Evolutionary conservation across 1,140 invertebrate genomes (phyloP), one percentile per base, ranked within the genome.

Genomic region (Neelides sp.): DNA sequence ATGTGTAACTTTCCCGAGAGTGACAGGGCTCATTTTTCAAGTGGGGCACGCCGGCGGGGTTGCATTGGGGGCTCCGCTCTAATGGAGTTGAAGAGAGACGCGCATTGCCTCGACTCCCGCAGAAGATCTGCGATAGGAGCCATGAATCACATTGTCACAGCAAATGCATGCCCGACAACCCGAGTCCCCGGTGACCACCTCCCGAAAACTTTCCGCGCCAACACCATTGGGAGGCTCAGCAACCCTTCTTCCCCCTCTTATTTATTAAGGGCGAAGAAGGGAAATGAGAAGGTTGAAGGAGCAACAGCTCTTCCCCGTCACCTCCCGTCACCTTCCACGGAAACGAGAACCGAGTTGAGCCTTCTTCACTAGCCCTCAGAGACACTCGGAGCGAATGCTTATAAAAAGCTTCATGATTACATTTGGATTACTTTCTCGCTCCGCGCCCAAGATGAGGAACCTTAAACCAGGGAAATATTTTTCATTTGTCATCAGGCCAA

Each of bases 101-200:
- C 30, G 32, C 44, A 53, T 13, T 12, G 28, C 7, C n/a, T n/a
- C n/a, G 45, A 53, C 50, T 52, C 51, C 36, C 27, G 47, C n/a
- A 48, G 46, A 45, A 44, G 52, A 54, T 49, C 37, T 37, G 24
- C 49, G 53, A 55, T 53, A 53, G 52, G 19, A 48, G 50, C 51
- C 49, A 57, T 57, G 55, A 57, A 57, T 57, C 55, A 57, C 47
- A 43, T 53, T 57, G 55, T 57, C 55, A 57, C 55, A 57, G 35
- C 41, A 57, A 57, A 57, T 57, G 55, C 55, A 53, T 50, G 50
- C 41, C 46, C 48, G 46, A 50, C 15, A 19, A 24, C 47, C 46
- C 50, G 50, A 36, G 55, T 57, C 55, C 50, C 55, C 41, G 43
- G 50, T 53, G 55, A 53, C 55, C 47, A 57, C 41, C 43, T 40